Conservation (phyloP, 1,140 invertebrate species). For the Monomorium pharaonis region DNA sequence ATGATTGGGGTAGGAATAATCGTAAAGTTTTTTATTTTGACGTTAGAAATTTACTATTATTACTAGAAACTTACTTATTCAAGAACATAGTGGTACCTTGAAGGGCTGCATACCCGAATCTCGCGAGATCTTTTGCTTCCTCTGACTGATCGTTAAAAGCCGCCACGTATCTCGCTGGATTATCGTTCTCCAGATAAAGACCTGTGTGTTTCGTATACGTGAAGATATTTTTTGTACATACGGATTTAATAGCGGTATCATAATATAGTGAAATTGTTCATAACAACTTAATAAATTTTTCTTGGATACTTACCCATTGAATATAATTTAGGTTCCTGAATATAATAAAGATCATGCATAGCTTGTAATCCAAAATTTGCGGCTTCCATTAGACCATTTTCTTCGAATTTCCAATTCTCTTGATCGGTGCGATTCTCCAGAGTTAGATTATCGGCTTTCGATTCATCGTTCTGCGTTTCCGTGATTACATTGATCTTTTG, state of each 20-base stretch:
- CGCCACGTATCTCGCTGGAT: conserved; percentile 91
- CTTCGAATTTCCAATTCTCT: conserved; percentile 32
- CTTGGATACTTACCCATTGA: conserved; percentile 87
- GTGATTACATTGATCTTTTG: neutral
- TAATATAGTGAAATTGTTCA: neutral
- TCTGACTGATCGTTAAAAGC: conserved; percentile 90
- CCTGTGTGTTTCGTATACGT: conserved; percentile 82
- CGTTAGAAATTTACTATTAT: neutral
- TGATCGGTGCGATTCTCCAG: neutral
- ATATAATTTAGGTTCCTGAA: conserved; percentile 89
- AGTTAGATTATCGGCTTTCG: neutral
- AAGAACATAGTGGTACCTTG: conserved; percentile 83
- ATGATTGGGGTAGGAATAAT: neutral
- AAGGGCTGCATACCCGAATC: conserved; percentile 89
- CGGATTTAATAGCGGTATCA: neutral
- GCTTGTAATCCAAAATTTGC: conserved; percentile 88
- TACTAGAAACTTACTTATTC: conserved; percentile 71
- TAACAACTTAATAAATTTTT: neutral
- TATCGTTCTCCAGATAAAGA: conserved; percentile 87
- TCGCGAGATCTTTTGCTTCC: conserved; percentile 87
- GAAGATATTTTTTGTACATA: neutral
- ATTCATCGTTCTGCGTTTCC: neutral
- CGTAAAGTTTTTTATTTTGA: neutral
- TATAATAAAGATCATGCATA: conserved; percentile 88
- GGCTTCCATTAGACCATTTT: conserved; percentile 86